Conservation (phyloP, 92 coral and sea anemone genomes). For the Parazoanthus darwini region DNA sequence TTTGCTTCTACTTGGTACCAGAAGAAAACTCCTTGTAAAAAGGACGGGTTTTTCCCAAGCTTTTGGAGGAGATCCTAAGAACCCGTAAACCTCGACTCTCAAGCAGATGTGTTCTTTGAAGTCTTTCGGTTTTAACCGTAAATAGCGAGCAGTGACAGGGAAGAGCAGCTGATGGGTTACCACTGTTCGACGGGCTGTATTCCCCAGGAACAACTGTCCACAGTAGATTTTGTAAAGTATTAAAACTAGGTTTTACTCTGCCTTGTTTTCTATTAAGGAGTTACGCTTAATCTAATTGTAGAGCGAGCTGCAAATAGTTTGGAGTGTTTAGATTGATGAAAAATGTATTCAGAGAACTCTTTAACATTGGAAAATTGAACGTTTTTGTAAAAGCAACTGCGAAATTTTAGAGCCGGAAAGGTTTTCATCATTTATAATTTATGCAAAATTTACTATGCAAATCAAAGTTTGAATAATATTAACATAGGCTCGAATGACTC, state of each 20-base stretch:
- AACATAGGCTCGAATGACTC: too few relatives aligned
- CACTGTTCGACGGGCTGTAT: constrained; percentile 39
- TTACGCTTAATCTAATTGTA: too few relatives aligned
- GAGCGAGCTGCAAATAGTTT: too few relatives aligned
- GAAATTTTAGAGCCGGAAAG: too few relatives aligned
- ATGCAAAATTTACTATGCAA: too few relatives aligned
- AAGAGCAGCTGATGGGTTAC: constrained; percentile 49
- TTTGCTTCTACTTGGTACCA: background rate
- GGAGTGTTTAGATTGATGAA: too few relatives aligned
- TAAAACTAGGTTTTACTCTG: background rate
- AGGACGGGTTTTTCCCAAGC: background rate
- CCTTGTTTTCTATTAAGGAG: too few relatives aligned
- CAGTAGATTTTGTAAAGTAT: background rate
- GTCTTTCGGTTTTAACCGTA: constrained; percentile 66
- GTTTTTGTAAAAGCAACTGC: too few relatives aligned
- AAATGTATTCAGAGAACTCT: too few relatives aligned
- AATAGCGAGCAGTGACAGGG: constrained; percentile 56
- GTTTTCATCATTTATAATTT: too few relatives aligned
- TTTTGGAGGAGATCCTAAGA: background rate
- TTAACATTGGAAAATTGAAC: too few relatives aligned
- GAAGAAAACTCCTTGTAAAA: background rate
- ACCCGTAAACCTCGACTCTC: constrained; percentile 62
- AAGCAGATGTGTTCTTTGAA: constrained; percentile 58
- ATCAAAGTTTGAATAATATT: too few relatives aligned
- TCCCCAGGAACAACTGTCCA: constrained; percentile 58